Base-by-base conservation (phyloP, 2,113 vertebrate genomes). In the Onychostoma macrolepis region DNA sequence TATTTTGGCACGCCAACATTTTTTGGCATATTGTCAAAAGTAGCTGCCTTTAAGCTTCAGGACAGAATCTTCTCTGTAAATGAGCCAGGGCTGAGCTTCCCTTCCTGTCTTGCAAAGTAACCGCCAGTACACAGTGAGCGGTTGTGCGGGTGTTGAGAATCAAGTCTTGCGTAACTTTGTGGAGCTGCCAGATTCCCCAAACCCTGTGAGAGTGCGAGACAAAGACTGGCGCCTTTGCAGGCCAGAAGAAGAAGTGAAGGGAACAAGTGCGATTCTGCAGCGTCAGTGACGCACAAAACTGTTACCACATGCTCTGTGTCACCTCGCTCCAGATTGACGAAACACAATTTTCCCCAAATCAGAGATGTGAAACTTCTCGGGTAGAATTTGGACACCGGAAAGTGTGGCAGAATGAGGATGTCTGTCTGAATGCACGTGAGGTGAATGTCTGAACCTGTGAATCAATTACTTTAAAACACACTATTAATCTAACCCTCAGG, bases 141-240 rank as follows among this genome's bases (percentile, higher is more conserved):
- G 28, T 26, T 80, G 30, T 80, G 45, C 19, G 61, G 26, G 80
- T 45, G n/a, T 69, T 69, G 38, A 83, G 36, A 69, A 61, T 80
- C 9, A 63, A 63, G 74, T 76, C 36, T 83, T 83, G 81, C 7
- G 2, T 83, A 38, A 72, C 65, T 80, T 83, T 71, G 30, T 4
- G 0, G 43, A 83, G 43, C 38, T 83, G 30, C 65, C 28, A 36
- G 65, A 36, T 83, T 83, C 10, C 45, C 45, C 19, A 26, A 83
- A 61, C 33, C 28, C 33, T 24, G 26, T 58, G 48, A 58, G 74
- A 80, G 78, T 53, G 53, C 10, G 30, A 36, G 53, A 58, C 50
- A n/a, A 61, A 36, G 45, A 58, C 28, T 58, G 69, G 19, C 11
- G 15, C 45, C 69, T 72, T 48, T 30, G 19, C 63, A 10, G 82